Evolutionary conservation across 2,888 invertebrate species (phyloP), one percentile per base, ranked within the genome.

Genomic region (Pristionchus japonicus): DNA sequence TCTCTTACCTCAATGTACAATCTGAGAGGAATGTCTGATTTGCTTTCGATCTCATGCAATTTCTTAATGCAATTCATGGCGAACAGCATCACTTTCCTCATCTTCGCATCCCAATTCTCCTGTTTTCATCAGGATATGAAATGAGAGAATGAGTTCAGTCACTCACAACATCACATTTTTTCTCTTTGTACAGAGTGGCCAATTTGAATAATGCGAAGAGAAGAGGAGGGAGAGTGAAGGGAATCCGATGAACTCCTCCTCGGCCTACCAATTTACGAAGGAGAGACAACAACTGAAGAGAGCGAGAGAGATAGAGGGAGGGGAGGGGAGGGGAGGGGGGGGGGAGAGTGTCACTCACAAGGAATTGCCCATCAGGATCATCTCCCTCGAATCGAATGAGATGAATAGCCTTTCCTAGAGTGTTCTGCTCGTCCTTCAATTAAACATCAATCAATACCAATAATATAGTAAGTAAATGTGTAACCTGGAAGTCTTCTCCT

Each of bases 41-140:
- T 95, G 94, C 99, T 99, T 0, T 98, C 98, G 95, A 99, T 98
- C 86, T 92, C 90, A 80, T 98, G 97, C 86, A 99, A 95, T 89
- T 97, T 97, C 40, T 97, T 97, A 93, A 99, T 97, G 0, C 98
- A 98, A 93, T 97, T 97, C 95, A 98, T 98, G 94, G 98, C 98
- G 95, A 98, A 99, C 95, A 98, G 97, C 95, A 99, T 97, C 91
- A 99, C 98, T 95, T 98, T 99, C 95, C 97, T 97, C 93, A 98
- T 98, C 95, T 99, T 99, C 95, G 98, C 98, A 95, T 98, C 97
- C 98, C 99, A 99, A 96, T 98, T 97, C 95, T 99, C 98, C 96
- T 97, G 87, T 87, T 90, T 52, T 52, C 57, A 31, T 61, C 67
- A 27, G 31, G 27, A 49, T 6, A 13, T 27, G 2, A 31, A 4